phyloP scores from a whole-genome alignment of 2,888 invertebrate species.

The Melieria omissa region DNA sequence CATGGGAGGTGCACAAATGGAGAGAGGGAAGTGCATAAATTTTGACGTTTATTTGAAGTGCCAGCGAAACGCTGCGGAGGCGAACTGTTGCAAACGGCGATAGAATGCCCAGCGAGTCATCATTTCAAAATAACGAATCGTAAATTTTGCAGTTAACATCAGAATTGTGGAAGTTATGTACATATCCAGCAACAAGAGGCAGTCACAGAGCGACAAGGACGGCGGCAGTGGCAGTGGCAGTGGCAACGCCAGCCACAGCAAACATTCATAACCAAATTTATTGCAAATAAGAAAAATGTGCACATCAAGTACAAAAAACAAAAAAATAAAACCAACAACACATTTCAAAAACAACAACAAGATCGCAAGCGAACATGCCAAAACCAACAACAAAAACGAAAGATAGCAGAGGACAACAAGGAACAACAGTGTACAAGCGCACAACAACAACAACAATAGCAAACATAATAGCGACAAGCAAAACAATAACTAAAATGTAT shows the following conservation, averaged over 20 bases:
- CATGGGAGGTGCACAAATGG: too few species aligned
- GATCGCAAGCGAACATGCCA: not conserved
- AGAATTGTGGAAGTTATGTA: constrained; percentile 62
- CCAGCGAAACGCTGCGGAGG: too few species aligned
- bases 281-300: constrained; percentile 64
- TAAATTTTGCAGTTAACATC: constrained; percentile 63
- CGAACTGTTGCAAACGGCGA: too few species aligned
- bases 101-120: too few species aligned
- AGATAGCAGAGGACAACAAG: constrained; percentile 18
- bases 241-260: constrained; percentile 44
- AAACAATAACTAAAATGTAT: constrained; percentile 25
- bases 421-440: not conserved
- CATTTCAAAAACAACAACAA: not conserved
- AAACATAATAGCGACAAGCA: constrained; percentile 21
- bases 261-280: constrained; percentile 65
- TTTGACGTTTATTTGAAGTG: too few species aligned
- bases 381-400: constrained; percentile 14
- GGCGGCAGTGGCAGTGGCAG: constrained; percentile 10
- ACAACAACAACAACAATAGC: constrained; percentile 2
- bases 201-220: constrained; percentile 20
- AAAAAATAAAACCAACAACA: not conserved
- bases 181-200: constrained; percentile 49
- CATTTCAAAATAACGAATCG: constrained; percentile 48
- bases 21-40: too few species aligned
- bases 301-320: constrained; percentile 9